These are phyloP conservation scores for Eurystomus gularis DNA, from an alignment of 2,113 vertebrate genomes.

Conservation along the genomic window DNA sequence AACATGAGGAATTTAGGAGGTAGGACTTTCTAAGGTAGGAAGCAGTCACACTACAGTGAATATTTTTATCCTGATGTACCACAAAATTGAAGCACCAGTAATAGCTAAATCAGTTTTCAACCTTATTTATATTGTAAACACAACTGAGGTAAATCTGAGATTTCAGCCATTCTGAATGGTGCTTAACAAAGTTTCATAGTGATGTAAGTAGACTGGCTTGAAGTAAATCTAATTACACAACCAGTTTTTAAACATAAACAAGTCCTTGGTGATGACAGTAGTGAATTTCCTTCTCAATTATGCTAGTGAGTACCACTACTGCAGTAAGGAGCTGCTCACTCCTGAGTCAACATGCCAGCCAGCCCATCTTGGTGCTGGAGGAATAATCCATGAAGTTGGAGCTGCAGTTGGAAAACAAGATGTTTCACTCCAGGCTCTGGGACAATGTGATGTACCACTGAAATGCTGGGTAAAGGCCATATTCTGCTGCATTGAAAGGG, in stretches of 20 bases:
- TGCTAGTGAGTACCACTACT: neutral
- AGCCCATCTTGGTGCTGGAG: neutral
- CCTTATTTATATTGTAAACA: neutral
- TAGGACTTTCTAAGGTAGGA: neutral
- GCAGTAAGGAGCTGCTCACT: neutral
- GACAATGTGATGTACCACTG: slow-evolving; percentile 11
- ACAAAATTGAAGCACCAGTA: neutral
- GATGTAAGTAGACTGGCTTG: neutral
- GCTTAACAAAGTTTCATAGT: neutral
- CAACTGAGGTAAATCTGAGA: neutral
- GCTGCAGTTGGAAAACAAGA: slow-evolving; percentile 18
- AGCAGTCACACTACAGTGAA: neutral
- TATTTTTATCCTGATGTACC: neutral
- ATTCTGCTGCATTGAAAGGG: neutral
- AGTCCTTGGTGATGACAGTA: neutral
- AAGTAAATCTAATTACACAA: neutral
- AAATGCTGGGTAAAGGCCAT: slow-evolving; percentile 35
- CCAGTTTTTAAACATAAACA: neutral
- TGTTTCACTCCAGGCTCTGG: slow-evolving; percentile 17
- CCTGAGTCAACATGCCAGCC: neutral
- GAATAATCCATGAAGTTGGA: slow-evolving; percentile 33
- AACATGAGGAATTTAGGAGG: neutral
- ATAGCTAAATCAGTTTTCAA: neutral
- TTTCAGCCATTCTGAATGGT: neutral
- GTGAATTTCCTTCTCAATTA: neutral